A percentile compares a stretch with the other conserved stretches of the same genome.
Evolutionary conservation across 53 echinoderm and acorn worm genomes (phyloP).

Genomic region (Echinarachnius parma): DNA sequence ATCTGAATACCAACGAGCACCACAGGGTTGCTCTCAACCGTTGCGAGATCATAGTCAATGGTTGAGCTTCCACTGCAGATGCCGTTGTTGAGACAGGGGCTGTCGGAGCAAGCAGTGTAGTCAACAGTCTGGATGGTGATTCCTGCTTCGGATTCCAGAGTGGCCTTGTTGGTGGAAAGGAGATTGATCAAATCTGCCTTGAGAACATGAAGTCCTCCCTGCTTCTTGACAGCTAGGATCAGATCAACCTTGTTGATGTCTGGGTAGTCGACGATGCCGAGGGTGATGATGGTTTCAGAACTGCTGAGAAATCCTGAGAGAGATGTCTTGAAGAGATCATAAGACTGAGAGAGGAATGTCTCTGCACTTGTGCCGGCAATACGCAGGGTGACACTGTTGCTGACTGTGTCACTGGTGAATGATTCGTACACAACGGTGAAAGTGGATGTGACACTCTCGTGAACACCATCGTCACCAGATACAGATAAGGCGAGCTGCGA

Average conservation of each 20-base stretch:
- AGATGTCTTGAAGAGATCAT: slow-evolving; percentile 70
- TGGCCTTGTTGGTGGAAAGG: slow-evolving; percentile 66
- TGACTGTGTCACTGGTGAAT: slow-evolving; percentile 71
- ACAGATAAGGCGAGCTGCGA: slow-evolving; percentile 51
- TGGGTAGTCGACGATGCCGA: slow-evolving; percentile 62
- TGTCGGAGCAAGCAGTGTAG: slow-evolving; percentile 65
- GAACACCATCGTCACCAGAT: slow-evolving; percentile 79
- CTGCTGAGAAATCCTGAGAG: slow-evolving; percentile 57
- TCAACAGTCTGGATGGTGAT: slow-evolving; percentile 68
- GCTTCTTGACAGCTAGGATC: slow-evolving; percentile 65
- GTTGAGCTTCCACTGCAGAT: slow-evolving; percentile 51
- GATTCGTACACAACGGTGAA: slow-evolving; percentile 71
- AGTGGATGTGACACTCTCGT: slow-evolving; percentile 63
- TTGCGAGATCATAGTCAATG: slow-evolving; percentile 41
- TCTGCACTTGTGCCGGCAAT: slow-evolving; percentile 53
- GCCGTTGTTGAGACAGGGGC: slow-evolving; percentile 78
- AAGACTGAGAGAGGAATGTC: slow-evolving; percentile 63
- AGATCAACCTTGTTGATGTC: slow-evolving; percentile 59
- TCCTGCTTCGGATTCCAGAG: slow-evolving; percentile 63
- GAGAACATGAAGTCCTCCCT: slow-evolving; percentile 51
- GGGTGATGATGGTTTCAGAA: slow-evolving; percentile 69
- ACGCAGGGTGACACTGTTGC: slow-evolving; percentile 75
- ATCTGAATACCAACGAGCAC: slow-evolving; percentile 72
- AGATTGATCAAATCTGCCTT: slow-evolving; percentile 56
- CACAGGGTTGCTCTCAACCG: slow-evolving; percentile 72